Conservation (phyloP, 2,888 invertebrate species). For the Dolomedes plantarius region DNA sequence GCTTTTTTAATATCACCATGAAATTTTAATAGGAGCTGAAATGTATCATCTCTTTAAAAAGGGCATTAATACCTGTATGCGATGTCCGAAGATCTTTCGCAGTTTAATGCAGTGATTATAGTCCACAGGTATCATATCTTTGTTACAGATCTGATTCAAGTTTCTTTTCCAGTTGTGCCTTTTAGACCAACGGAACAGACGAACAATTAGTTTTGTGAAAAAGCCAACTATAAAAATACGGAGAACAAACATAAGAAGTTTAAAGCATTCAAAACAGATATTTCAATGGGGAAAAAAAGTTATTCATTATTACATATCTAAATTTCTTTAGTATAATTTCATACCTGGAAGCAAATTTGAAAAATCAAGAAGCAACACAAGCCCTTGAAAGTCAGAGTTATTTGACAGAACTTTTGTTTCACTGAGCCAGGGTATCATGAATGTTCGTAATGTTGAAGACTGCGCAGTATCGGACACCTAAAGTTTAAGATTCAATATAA, state of each 20-base stretch:
- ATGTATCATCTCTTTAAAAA: not conserved
- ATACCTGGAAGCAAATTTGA: slow-evolving; percentile 57
- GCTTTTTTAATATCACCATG: too few relatives aligned
- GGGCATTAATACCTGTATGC: slow-evolving; percentile 71
- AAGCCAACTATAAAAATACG: slow-evolving; percentile 60
- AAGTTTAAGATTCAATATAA: too few relatives aligned
- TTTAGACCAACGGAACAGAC: slow-evolving; percentile 72
- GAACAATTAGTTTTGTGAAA: slow-evolving; percentile 70
- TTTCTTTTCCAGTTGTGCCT: slow-evolving; percentile 72
- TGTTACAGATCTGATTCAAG: slow-evolving; percentile 51
- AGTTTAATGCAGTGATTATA: slow-evolving; percentile 72
- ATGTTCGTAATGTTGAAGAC: slow-evolving; percentile 1
- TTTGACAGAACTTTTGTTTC: slow-evolving; percentile 19
- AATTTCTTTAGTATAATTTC: not conserved
- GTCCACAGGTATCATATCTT: slow-evolving; percentile 72
- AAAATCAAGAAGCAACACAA: slow-evolving; percentile 61
- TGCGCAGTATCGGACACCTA: slow-evolving; percentile 20
- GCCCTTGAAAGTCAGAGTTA: slow-evolving; percentile 19
- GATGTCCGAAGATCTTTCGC: slow-evolving; percentile 52
- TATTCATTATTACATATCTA: too few relatives aligned
- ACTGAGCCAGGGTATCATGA: slow-evolving; percentile 49
- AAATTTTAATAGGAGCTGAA: slow-evolving; percentile 11
- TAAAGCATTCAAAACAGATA: too few relatives aligned
- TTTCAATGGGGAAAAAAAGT: too few relatives aligned
- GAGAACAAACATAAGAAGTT: too few relatives aligned